Base-by-base conservation (phyloP, 2,113 vertebrate species). In the Eolophus roseicapilla region DNA sequence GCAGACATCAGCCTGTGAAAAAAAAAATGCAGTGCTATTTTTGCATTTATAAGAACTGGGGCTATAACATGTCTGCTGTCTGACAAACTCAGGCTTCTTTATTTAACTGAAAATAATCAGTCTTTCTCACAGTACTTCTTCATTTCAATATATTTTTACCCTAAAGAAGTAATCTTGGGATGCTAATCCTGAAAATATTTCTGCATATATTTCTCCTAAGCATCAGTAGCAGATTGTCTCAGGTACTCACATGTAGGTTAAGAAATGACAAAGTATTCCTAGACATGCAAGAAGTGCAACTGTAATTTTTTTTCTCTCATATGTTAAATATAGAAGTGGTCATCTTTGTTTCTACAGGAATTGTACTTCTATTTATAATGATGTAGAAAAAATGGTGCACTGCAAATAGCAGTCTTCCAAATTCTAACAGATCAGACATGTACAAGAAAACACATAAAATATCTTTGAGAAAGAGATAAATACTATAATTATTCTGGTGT, bases 1-100 rank as follows among this genome's bases (percentile, higher is more conserved):
- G 37, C 53, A 90, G 68, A 88, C 33, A 80, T 31, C 67, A 88
- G 33, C 6, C 46, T 78, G 64, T 83, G 87, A 95, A 94, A 92
- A 39, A 39, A 39, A 90, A 92, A 94, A 94, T 78, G 46, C 50
- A 78, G 59, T 50, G 74, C 10, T 90, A 77, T 77, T 90, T 95
- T 73, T 80, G 37, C 37, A 55, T 62, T 11, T 62, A 16, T 49
- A 62, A 70, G 41, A 95, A 74, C 41, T 59, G 33, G 21, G 9
- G 79, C 31, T 25, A 13, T 69, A 85, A 82, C 15, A 65, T 11
- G 81, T 52, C 35, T 50, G 29, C 31, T 74, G 18, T 57, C 47
- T 82, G 75, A 87, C 46, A 87, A 46, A 17, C 3, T 82, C 13
- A 19, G 78, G 47, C 31, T 79, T 85, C 33, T 57, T 69, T 78